These are phyloP conservation scores for Beris chalybata DNA, from an alignment of 2,888 invertebrate species.

Conservation along the genomic window DNA sequence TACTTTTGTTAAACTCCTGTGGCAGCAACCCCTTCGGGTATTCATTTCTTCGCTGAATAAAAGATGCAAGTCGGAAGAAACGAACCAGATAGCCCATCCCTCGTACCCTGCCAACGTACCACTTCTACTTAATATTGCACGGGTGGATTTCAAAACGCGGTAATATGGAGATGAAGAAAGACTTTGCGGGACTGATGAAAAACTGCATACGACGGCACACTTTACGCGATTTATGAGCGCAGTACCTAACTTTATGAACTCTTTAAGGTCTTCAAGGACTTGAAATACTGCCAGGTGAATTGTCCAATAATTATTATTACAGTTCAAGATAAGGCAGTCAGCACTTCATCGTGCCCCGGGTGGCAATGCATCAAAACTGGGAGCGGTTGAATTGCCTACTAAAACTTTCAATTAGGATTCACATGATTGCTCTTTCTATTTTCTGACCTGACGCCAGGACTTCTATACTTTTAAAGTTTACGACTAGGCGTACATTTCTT, in stretches of 20 bases:
- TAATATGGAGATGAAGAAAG: too few relatives aligned
- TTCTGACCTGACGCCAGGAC: too few relatives aligned
- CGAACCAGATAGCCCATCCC: not conserved
- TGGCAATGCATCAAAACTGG: too few relatives aligned
- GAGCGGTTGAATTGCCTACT: too few relatives aligned
- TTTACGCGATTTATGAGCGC: slow-evolving; percentile 22
- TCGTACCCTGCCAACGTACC: slow-evolving; percentile 1
- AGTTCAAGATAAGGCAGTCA: not conserved
- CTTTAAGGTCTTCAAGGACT: not conserved
- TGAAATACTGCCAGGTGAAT: slow-evolving; percentile 10
- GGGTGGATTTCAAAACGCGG: too few relatives aligned
- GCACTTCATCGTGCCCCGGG: too few relatives aligned
- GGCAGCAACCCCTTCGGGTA: slow-evolving; percentile 5
- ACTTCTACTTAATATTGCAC: too few relatives aligned
- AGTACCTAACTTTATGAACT: slow-evolving; percentile 15
- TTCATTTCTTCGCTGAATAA: slow-evolving; percentile 21
- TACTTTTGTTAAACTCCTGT: not conserved
- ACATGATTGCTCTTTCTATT: too few relatives aligned
- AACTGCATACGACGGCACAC: slow-evolving; percentile 19
- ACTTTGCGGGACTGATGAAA: too few relatives aligned
- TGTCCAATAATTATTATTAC: slow-evolving; percentile 10
- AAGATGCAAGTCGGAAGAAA: slow-evolving; percentile 18
- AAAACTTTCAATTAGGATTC: too few relatives aligned
- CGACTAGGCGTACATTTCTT: too few relatives aligned
- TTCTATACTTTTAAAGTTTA: too few relatives aligned